These are phyloP conservation scores for Augiades crinisus DNA, from an alignment of 2,888 invertebrate genomes.

Conservation along the genomic window DNA sequence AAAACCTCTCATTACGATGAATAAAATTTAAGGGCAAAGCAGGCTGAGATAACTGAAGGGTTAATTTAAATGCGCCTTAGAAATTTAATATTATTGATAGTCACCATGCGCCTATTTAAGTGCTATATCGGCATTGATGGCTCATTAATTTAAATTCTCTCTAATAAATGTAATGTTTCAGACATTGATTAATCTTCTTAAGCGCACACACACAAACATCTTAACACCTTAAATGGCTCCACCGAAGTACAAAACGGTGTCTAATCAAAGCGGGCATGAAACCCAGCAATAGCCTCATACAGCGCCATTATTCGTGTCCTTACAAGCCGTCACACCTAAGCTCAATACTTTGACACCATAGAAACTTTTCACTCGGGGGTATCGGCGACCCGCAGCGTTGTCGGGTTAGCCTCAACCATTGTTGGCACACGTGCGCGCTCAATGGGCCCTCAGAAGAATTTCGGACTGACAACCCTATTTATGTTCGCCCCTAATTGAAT, in stretches of 20 bases:
- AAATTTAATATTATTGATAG: no score
- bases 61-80: no score
- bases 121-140: no score
- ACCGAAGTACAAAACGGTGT: slow-evolving; percentile 50
- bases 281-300: slow-evolving; percentile 59
- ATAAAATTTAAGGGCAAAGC: no score
- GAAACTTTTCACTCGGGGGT: slow-evolving; percentile 66
- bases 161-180: no score
- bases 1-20: no score
- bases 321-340: slow-evolving; percentile 63
- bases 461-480: slow-evolving; percentile 67
- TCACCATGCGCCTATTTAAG: no score
- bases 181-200: no score
- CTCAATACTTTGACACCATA: slow-evolving; percentile 71
- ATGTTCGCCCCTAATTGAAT: slow-evolving; percentile 72
- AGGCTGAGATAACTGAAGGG: no score
- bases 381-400: slow-evolving; percentile 65
- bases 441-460: slow-evolving; percentile 63
- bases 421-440: slow-evolving; percentile 70
- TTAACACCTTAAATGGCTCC: slow-evolving; percentile 44
- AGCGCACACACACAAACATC: background rate
- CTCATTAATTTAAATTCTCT: no score
- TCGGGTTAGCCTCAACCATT: slow-evolving; percentile 58
- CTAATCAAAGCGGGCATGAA: slow-evolving; percentile 53
- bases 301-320: slow-evolving; percentile 57